A percentile compares a stretch with the other conserved stretches of the same genome.
phyloP scores from a whole-genome alignment of 2,113 vertebrate species.

The Eurypyga helias region DNA sequence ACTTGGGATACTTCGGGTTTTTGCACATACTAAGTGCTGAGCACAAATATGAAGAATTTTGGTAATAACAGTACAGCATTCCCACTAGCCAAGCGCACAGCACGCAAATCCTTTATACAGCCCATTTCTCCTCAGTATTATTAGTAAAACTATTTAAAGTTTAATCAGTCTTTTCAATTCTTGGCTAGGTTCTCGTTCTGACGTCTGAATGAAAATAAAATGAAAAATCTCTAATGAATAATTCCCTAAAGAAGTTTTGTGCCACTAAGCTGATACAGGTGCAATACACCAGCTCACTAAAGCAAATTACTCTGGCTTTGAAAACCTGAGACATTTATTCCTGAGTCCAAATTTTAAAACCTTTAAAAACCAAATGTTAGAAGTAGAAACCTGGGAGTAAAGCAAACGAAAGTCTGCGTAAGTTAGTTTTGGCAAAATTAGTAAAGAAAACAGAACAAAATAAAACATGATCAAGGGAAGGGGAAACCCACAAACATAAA shows the following conservation, averaged over 20 bases:
- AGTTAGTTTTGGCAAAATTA: slow-evolving; percentile 76
- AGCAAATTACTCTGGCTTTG: slow-evolving; percentile 33
- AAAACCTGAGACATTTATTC: slow-evolving; percentile 44
- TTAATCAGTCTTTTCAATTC: slow-evolving; percentile 17
- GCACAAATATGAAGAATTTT: neutral
- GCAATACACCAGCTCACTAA: slow-evolving; percentile 25
- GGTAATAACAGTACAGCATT: neutral
- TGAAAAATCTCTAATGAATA: slow-evolving; percentile 28
- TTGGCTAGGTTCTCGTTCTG: neutral
- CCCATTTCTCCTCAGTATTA: neutral
- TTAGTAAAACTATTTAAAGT: slow-evolving; percentile 23
- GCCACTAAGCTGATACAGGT: slow-evolving; percentile 49
- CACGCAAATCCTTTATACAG: neutral
- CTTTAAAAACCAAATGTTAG: slow-evolving; percentile 44
- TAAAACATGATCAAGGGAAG: slow-evolving; percentile 36
- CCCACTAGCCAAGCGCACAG: neutral
- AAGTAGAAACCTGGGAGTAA: slow-evolving; percentile 38
- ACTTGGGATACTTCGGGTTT: neutral
- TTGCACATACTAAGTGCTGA: neutral
- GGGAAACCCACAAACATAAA: slow-evolving; percentile 59
- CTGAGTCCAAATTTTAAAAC: slow-evolving; percentile 48
- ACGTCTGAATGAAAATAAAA: slow-evolving; percentile 9
- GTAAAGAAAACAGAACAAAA: slow-evolving; percentile 71
- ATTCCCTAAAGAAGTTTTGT: slow-evolving; percentile 13
- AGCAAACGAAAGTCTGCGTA: slow-evolving; percentile 46